Evolutionary conservation across 1,140 invertebrate species (phyloP).

Genomic region (Trinorchestia longiramus): DNA sequence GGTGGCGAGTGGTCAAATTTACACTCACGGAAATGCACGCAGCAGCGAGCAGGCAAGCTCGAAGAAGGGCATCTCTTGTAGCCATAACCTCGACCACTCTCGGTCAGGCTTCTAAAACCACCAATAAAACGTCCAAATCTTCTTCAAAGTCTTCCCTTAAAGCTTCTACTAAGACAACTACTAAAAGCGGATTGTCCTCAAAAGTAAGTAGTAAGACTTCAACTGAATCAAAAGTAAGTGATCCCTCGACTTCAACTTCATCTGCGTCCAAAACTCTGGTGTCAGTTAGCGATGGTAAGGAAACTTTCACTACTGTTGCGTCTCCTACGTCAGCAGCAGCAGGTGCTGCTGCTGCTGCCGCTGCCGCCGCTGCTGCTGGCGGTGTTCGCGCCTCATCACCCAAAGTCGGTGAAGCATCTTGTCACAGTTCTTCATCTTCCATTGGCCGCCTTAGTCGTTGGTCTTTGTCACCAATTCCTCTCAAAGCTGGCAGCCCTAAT

Average conservation of each 20-base stretch:
- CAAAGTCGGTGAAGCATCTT: not conserved
- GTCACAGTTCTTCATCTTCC: not conserved
- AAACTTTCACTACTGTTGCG: not conserved
- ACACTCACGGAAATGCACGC: not conserved
- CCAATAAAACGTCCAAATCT: constrained; percentile 30
- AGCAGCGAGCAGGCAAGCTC: constrained; percentile 42
- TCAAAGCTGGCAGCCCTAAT: not conserved
- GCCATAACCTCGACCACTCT: constrained; percentile 33
- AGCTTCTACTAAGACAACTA: not conserved
- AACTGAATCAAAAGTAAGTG: not conserved
- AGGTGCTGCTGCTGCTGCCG: not conserved
- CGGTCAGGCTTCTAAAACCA: constrained; percentile 11
- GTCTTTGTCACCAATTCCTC: not conserved
- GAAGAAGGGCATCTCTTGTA: constrained; percentile 39
- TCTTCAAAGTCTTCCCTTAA: constrained; percentile 13
- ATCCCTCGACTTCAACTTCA: not conserved
- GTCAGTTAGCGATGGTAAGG: constrained; percentile 2
- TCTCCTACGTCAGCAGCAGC: not conserved
- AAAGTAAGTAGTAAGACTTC: not conserved
- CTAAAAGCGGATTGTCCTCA: not conserved
- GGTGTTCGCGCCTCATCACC: not conserved
- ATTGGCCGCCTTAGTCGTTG: not conserved
- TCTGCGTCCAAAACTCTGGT: not conserved
- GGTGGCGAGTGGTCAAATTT: not conserved
- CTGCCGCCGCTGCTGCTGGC: not conserved